Conservation (phyloP, 2,113 vertebrate species). For the Craseonycteris thonglongyai region DNA sequence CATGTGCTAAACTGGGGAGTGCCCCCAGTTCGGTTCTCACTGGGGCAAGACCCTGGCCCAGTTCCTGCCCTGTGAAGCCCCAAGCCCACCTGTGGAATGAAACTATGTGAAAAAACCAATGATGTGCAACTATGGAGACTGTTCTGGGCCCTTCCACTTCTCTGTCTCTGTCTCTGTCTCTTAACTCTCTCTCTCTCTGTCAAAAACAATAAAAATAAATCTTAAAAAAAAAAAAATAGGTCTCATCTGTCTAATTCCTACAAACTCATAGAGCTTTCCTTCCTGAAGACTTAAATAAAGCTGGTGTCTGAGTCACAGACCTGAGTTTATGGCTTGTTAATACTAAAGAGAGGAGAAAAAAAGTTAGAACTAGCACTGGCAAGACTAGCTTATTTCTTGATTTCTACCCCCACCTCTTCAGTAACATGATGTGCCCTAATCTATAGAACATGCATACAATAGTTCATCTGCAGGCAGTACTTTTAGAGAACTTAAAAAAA, state of each 20-base stretch:
- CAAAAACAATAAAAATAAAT: no score
- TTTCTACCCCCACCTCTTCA: not conserved
- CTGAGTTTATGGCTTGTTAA: not conserved
- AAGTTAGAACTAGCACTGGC: not conserved
- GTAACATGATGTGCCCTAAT: not conserved
- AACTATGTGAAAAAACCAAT: no score
- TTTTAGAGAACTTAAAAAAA: not conserved
- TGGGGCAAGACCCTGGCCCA: no score
- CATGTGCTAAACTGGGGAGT: no score
- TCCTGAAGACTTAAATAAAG: not conserved
- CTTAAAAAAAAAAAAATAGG: no score
- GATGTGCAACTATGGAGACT: no score
- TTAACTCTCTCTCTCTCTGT: no score
- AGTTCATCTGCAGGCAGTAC: not conserved
- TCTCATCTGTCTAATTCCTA: not conserved
- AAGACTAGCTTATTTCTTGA: not conserved
- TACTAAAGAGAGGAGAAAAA: not conserved
- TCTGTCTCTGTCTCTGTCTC: no score
- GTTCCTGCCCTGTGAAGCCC: no score
- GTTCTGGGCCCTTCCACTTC: no score
- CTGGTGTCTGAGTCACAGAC: not conserved
- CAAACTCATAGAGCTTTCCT: not conserved
- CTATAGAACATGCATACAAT: not conserved
- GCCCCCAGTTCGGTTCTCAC: no score
- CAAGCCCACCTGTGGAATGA: no score